These are phyloP conservation scores for Hemichromis elongatus DNA, from an alignment of 2,113 vertebrate genomes.

Conservation along the genomic window DNA sequence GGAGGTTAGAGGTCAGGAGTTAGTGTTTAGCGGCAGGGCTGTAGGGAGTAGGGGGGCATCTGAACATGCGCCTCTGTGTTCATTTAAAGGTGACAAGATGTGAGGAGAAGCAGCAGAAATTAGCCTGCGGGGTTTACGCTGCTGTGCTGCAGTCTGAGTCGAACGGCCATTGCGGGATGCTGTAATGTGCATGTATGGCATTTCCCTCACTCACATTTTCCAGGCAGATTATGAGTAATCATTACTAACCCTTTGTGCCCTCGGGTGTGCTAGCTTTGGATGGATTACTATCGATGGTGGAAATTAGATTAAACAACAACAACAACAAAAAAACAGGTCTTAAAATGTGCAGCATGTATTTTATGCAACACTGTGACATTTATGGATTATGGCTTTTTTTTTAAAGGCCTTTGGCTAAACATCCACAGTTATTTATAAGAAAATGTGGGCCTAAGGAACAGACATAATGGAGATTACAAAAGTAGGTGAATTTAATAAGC, in stretches of 20 bases:
- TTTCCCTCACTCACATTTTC: slow-evolving; percentile 43
- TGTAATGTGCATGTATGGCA: slow-evolving; percentile 42
- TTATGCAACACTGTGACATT: slow-evolving; percentile 16
- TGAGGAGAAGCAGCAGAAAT: slow-evolving; percentile 29
- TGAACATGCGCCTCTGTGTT: slow-evolving; percentile 31
- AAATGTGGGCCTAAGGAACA: background rate
- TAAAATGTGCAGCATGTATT: slow-evolving; percentile 18
- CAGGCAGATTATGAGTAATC: slow-evolving; percentile 57
- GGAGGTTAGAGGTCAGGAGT: slow-evolving; percentile 66
- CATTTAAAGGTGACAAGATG: slow-evolving; percentile 43
- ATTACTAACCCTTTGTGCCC: slow-evolving; percentile 51
- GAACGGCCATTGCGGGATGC: slow-evolving; percentile 20
- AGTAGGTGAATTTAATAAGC: slow-evolving; percentile 11
- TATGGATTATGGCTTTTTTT: slow-evolving; percentile 1
- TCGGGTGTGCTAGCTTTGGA: slow-evolving; percentile 15
- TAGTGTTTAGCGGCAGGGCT: slow-evolving; percentile 70
- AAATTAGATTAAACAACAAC: slow-evolving; percentile 5
- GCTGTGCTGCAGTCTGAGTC: slow-evolving; percentile 11
- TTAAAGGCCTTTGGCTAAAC: background rate
- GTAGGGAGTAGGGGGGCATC: slow-evolving; percentile 64
- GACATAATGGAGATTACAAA: slow-evolving; percentile 1
- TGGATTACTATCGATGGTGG: slow-evolving; percentile 23
- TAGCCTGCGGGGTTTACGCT: slow-evolving; percentile 1
- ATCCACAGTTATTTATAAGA: background rate
- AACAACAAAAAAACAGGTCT: background rate